Evolutionary conservation across 2,888 invertebrate genomes (phyloP).

Genomic region (Phortica okadai): DNA sequence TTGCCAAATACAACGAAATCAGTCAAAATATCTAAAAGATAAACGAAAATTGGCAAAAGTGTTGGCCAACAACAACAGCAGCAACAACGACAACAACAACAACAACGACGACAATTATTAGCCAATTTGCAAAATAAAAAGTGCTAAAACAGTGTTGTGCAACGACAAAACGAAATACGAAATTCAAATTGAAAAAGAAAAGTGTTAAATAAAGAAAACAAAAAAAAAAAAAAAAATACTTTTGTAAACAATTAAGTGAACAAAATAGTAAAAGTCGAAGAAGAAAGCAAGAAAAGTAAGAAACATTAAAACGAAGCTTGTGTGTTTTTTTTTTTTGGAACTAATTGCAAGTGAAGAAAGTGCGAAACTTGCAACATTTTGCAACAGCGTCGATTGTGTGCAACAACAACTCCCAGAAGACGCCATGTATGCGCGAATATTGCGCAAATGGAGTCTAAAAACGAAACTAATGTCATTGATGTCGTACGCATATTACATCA

Average conservation of each 20-base stretch:
- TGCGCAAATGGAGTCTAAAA: constrained; percentile 78
- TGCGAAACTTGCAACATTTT: constrained; percentile 53
- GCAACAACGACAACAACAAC: constrained; percentile 45
- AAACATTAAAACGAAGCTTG: constrained; percentile 25
- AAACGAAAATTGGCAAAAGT: constrained; percentile 62
- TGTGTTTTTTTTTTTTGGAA: background rate
- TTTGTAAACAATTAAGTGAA: constrained; percentile 15
- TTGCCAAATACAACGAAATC: constrained; percentile 53
- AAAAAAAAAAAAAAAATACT: constrained; percentile 27
- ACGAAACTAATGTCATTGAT: constrained; percentile 77
- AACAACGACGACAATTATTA: constrained; percentile 12
- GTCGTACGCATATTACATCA: constrained; percentile 74
- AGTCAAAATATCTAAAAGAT: constrained; percentile 63
- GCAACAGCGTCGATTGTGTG: constrained; percentile 29
- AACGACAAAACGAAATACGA: constrained; percentile 27
- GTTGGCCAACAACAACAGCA: constrained; percentile 63
- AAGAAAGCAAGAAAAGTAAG: constrained; percentile 22
- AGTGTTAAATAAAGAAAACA: constrained; percentile 1
- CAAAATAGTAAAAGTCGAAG: constrained; percentile 38
- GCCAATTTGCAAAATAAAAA: constrained; percentile 4
- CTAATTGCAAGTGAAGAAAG: background rate
- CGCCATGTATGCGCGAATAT: constrained; percentile 78
- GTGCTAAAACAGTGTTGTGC: background rate
- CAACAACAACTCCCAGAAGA: constrained; percentile 70
- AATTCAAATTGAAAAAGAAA: constrained; percentile 5